Evolutionary conservation across 2,888 invertebrate species (phyloP).

Genomic region (Caenorhabditis doughertyi): DNA sequence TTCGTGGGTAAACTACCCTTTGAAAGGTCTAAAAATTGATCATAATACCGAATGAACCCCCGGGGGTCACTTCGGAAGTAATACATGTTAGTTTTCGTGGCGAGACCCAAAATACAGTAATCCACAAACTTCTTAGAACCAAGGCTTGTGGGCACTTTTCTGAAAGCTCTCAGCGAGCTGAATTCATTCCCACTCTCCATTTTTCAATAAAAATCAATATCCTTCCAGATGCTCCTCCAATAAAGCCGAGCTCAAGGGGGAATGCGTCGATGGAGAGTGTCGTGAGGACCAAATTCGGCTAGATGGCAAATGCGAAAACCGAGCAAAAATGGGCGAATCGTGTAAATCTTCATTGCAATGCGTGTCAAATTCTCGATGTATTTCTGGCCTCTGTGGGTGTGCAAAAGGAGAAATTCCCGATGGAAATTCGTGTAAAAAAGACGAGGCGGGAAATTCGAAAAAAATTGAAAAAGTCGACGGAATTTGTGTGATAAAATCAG

Average conservation of each 20-base stretch:
- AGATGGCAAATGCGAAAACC: constrained; percentile 67
- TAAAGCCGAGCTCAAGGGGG: constrained; percentile 62
- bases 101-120: background rate
- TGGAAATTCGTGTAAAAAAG: constrained; percentile 57
- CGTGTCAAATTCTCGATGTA: constrained; percentile 67
- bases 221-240: constrained; percentile 63
- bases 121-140: background rate
- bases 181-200: too few species aligned
- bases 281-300: constrained; percentile 64
- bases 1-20: too few species aligned
- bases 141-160: background rate
- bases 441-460: constrained; percentile 16
- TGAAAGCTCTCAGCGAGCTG: background rate
- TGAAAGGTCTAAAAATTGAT: too few species aligned
- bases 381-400: constrained; percentile 69
- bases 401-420: constrained; percentile 63
- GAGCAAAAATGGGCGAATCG: constrained; percentile 67
- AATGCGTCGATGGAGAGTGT: constrained; percentile 68
- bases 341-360: constrained; percentile 71
- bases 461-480: background rate
- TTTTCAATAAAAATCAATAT: too few species aligned
- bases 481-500: constrained; percentile 49
- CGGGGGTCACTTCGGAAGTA: too few species aligned
- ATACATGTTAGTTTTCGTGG: background rate
- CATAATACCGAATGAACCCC: too few species aligned